Percentiles rank a stretch among this genome's conserved stretches.
phyloP scores from a whole-genome alignment of 2,113 vertebrate genomes.

The Nycticorax nycticorax region DNA sequence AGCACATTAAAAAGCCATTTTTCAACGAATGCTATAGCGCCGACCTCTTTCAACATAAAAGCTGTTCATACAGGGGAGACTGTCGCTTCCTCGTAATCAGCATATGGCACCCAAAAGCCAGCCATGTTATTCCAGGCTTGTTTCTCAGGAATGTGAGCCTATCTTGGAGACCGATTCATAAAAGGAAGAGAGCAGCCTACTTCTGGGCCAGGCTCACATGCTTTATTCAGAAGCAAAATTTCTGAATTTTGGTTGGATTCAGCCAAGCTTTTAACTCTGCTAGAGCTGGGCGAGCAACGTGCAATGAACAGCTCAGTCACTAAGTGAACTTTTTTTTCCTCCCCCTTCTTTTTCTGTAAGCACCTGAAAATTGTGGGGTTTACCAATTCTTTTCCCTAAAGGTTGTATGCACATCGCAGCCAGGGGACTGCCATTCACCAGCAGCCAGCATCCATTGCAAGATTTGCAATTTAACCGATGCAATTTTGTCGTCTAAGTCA shows the following conservation, averaged over 20 bases:
- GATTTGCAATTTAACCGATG: background rate
- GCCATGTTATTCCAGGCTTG: conserved; percentile 60
- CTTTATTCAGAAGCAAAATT: conserved; percentile 30
- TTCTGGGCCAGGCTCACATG: conserved; percentile 31
- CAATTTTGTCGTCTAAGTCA: background rate
- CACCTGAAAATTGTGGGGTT: background rate
- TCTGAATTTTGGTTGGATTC: conserved; percentile 19
- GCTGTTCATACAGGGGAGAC: conserved; percentile 47
- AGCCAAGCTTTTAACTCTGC: background rate
- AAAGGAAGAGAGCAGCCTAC: conserved; percentile 50
- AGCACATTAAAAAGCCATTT: conserved; percentile 62
- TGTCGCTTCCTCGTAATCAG: conserved; percentile 48
- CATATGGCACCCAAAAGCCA: conserved; percentile 32
- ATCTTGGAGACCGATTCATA: conserved; percentile 61
- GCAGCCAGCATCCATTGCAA: background rate
- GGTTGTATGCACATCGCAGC: background rate
- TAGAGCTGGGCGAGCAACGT: background rate
- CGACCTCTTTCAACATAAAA: conserved; percentile 52
- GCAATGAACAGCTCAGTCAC: background rate
- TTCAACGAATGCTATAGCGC: background rate
- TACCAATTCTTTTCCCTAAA: background rate
- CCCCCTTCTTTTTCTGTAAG: background rate
- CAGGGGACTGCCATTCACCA: background rate
- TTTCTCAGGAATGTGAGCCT: conserved; percentile 63
- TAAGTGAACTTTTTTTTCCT: background rate